Conservation (phyloP, 2,113 vertebrate genomes). For the Carassius auratus region DNA sequence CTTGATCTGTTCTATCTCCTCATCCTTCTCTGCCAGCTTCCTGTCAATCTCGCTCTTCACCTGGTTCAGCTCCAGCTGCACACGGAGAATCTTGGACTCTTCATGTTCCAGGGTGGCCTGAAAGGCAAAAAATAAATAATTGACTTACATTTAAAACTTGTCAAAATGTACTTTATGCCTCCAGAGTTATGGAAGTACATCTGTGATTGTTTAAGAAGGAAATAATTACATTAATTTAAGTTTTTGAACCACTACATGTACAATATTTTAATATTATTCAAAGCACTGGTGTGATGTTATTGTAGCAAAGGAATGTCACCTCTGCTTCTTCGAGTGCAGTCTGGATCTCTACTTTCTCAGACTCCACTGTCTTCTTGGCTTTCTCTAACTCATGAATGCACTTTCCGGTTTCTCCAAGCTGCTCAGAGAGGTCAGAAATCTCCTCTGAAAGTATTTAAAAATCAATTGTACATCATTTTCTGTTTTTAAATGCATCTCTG, state of each 20-base stretch:
- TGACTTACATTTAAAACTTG: no score
- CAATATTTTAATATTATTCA: neutral
- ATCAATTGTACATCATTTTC: no score
- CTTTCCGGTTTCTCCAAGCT: constrained; percentile 60
- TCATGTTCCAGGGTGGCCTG: constrained; percentile 63
- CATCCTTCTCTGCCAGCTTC: constrained; percentile 78
- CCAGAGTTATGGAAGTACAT: no score
- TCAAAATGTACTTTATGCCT: no score
- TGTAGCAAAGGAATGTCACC: neutral
- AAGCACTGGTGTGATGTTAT: neutral
- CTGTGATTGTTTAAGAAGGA: no score
- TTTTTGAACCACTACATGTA: neutral
- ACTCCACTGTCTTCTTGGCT: constrained; percentile 78
- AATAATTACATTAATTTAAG: neutral
- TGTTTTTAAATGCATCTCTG: no score
- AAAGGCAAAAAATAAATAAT: no score
- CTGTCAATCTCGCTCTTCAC: constrained; percentile 79
- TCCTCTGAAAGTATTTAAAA: neutral
- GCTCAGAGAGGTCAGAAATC: neutral
- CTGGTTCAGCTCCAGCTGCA: constrained; percentile 78
- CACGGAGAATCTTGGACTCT: constrained; percentile 79
- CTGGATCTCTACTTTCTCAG: constrained; percentile 68
- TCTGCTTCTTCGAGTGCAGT: neutral
- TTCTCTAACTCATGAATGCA: constrained; percentile 81
- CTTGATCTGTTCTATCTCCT: constrained; percentile 79